These are phyloP conservation scores for Neogale vison DNA, from an alignment of 2,113 vertebrate genomes.

Conservation along the genomic window DNA sequence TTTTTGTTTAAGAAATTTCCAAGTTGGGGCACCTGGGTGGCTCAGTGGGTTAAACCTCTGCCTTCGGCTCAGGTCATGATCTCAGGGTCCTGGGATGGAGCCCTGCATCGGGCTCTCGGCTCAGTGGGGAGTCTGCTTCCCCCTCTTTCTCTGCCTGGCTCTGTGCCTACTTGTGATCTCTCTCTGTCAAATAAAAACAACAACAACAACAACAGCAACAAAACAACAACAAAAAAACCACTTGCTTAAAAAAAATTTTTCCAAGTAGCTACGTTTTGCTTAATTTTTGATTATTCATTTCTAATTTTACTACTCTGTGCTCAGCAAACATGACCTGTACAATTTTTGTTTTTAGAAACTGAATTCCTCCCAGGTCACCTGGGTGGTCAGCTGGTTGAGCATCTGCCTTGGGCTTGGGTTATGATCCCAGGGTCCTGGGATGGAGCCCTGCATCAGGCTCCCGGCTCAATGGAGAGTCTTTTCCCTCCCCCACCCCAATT, in stretches of 20 bases:
- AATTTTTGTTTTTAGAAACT: constrained; percentile 2
- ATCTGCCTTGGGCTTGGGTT: neutral
- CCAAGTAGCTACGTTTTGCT: neutral
- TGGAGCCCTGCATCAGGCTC: neutral
- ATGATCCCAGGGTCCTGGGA: neutral
- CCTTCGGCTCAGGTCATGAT: too few relatives aligned
- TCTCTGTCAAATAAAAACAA: too few relatives aligned
- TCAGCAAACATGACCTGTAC: neutral
- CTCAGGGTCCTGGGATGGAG: too few relatives aligned
- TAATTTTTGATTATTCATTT: constrained; percentile 17
- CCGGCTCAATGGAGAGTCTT: too few relatives aligned
- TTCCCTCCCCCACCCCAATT: neutral
- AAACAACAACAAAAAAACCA: too few relatives aligned
- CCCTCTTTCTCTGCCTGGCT: too few relatives aligned
- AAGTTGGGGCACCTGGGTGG: neutral
- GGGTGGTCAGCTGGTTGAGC: neutral
- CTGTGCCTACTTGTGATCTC: too few relatives aligned
- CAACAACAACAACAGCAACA: too few relatives aligned
- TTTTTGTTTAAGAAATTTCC: neutral
- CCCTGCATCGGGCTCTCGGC: too few relatives aligned
- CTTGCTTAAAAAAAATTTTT: neutral
- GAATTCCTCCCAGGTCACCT: neutral
- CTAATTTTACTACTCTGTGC: neutral
- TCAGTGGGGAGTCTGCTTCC: too few relatives aligned
- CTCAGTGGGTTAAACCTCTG: too few relatives aligned